A percentile compares a stretch with the other conserved stretches of the same genome.
Evolutionary conservation across 2,888 invertebrate genomes (phyloP).

Genomic region (Ectobius pallidus): DNA sequence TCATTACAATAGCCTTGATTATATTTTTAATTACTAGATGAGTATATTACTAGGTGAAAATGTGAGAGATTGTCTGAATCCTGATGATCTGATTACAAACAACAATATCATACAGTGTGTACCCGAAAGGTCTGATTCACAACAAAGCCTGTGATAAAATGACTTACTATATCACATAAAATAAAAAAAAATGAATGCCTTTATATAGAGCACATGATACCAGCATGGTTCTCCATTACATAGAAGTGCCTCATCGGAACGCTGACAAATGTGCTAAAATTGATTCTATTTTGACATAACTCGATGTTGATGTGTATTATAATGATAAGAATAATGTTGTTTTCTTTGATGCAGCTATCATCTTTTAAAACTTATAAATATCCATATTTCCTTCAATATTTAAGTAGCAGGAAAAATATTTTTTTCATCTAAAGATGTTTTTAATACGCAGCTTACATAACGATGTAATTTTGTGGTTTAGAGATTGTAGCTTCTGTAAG

Average conservation of each 20-base stretch:
- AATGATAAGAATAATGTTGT: not conserved
- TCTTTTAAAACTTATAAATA: not conserved
- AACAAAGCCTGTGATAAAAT: conserved; percentile 1
- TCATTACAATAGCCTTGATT: no score
- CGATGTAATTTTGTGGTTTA: not conserved
- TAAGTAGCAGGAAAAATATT: not conserved
- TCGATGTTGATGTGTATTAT: not conserved
- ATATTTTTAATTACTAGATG: no score
- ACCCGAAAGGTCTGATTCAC: not conserved
- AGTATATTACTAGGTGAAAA: not conserved
- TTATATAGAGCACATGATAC: not conserved
- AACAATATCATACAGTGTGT: not conserved
- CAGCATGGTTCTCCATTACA: not conserved
- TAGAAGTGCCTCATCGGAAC: conserved; percentile 8
- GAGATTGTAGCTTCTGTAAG: not conserved
- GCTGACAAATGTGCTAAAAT: not conserved
- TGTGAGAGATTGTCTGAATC: not conserved
- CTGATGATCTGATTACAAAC: not conserved
- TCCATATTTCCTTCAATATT: not conserved
- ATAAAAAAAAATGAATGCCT: not conserved
- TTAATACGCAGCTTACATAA: not conserved
- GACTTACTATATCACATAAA: not conserved
- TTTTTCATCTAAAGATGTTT: conserved; percentile 15
- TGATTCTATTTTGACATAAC: conserved; percentile 4
- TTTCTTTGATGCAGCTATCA: not conserved